Base-by-base conservation (phyloP, 2,797 vertebrate genomes). In the Poeciliopsis infans region DNA sequence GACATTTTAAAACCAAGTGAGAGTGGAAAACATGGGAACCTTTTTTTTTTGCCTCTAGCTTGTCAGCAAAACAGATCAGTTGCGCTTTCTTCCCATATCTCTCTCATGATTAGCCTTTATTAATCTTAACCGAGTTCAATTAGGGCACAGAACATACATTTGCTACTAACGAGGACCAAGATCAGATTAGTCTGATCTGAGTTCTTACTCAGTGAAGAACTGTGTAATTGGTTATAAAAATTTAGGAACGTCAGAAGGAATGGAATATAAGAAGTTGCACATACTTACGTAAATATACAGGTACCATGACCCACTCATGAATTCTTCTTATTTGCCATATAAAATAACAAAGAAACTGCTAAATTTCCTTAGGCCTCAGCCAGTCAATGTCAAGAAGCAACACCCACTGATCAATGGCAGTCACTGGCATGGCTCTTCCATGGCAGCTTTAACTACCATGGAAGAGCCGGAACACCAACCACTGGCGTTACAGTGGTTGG, bases 341-440 rank as follows among this genome's bases (percentile, higher is more conserved):
- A 25, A 53, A 23, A 53, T 59, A 31, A 31, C 57, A 59, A 59
- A 31, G 28, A 28, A 31, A 59, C 76, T 28, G 46, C 77, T 41
- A 76, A 74, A 85, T 81, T 85, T 79, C 76, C 73, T 7, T 75
- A 76, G 80, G 25, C 66, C 13, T 11, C 79, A 61, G 79, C 85
- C 78, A 86, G 91, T 92, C 88, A 89, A 82, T 91, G 86, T 83
- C 79, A 87, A 82, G 81, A 39, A 77, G 86, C 83, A 85, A 87
- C 80, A 81, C 88, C 88, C 74, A 82, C 81, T 77, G 89, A 83
- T 93, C 92, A 89, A 81, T 89, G 64, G 74, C 25, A 75, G 41
- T 72, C 39, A 79, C 85, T n/a, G n/a, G n/a, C n/a, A n/a, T n/a
- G n/a, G n/a, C n/a, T n/a, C n/a, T n/a, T n/a, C n/a, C n/a, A n/a